Base-by-base conservation (phyloP, 2,113 vertebrate genomes). In the Stegastes partitus region DNA sequence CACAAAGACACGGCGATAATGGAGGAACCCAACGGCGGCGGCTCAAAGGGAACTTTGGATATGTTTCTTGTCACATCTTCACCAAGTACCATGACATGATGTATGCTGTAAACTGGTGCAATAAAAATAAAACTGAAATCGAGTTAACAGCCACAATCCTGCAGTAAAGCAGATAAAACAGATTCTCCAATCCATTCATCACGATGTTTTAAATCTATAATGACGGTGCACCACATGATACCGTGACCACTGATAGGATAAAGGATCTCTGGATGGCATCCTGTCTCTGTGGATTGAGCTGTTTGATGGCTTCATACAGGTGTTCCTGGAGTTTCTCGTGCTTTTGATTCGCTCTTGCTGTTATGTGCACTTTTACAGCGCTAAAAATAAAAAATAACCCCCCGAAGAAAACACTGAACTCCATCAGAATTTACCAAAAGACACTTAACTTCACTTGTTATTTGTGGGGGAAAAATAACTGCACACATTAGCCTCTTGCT, bases 1-100 rank as follows among this genome's bases (percentile, higher is more conserved):
- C 55, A 49, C 75, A 91, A 85, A 34, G 39, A 42, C 12, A 4
- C 47, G 2, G 19, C 21, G 19, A 50, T n/a, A 11, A 16, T 16
- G 19, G 47, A 50, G 47, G 4, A 15, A 15, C 39, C 39, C 11
- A 15, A 42, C 39, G 3, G 39, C 15, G 11, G 14, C 8, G 1
- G 12, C 8, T 34, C 8, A 1, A 34, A 9, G 31, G 31, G 31
- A 34, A 9, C 7, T 34, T 10, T 34, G 8, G 31, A 9, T 34
- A 34, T 34, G n/a, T n/a, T n/a, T n/a, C n/a, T n/a, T n/a, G n/a
- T n/a, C n/a, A n/a, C n/a, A n/a, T n/a, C n/a, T n/a, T n/a, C n/a
- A n/a, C n/a, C n/a, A n/a, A n/a, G n/a, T n/a, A n/a, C n/a, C n/a
- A n/a, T n/a, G n/a, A n/a, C n/a, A n/a, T n/a, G n/a, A n/a, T n/a